phyloP scores from a whole-genome alignment of 2,113 vertebrate species.

The Eptesicus fuscus region DNA sequence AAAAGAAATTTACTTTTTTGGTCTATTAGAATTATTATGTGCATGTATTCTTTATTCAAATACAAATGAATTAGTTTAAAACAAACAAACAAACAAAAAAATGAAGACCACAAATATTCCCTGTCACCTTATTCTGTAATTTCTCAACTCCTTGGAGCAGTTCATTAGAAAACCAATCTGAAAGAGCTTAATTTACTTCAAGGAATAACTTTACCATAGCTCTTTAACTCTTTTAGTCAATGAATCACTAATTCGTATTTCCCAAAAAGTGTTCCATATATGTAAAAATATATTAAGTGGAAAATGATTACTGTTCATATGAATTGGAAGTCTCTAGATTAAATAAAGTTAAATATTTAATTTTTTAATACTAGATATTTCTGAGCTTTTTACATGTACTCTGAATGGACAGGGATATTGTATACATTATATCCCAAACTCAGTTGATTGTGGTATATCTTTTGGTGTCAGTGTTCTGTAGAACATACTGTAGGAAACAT shows the following conservation, averaged over 20 bases:
- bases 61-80: not conserved
- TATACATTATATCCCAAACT: not conserved
- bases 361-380: not conserved
- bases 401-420: not conserved
- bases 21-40: not conserved
- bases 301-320: constrained; percentile 17
- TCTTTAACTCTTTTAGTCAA: not conserved
- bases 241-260: not conserved
- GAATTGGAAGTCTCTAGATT: not conserved
- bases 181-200: not conserved
- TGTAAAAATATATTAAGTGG: not conserved
- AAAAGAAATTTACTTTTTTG: not conserved
- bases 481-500: not conserved
- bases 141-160: not conserved
- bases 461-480: not conserved
- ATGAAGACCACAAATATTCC: not conserved
- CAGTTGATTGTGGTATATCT: not conserved
- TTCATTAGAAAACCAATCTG: not conserved
- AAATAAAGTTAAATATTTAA: not conserved
- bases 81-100: not conserved
- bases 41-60: not conserved
- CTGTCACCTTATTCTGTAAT: not conserved
- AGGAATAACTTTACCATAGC: not conserved
- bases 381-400: not conserved
- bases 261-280: not conserved